Evolutionary conservation across 2,113 vertebrate genomes (phyloP), one percentile per base, ranked within the genome.

Genomic region (Pituophis catenifer): DNA sequence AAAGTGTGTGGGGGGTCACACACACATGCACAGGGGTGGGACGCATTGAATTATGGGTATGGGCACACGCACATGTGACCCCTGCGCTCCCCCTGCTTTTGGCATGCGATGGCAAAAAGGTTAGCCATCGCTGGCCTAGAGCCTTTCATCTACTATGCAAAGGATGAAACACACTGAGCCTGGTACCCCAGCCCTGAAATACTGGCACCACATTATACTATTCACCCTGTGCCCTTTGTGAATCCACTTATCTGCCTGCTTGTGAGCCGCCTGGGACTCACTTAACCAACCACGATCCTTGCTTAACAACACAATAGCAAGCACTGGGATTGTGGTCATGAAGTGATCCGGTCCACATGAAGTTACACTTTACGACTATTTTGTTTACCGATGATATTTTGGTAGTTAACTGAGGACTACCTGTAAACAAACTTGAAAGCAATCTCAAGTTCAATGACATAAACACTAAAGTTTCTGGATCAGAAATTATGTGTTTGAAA

Each of bases 361-460:
- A 7, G 2, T 75, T 15, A 8, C 2, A 5, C 13, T 12, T 65
- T 75, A 75, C 2, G 0, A 17, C 13, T 6, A 7, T 12, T 0
- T 70, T 70, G 29, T 12, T 70, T 70, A 70, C 5, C 0, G 0
- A 70, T 15, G 4, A 70, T 13, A 33, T 33, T 33, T 5, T 33
- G n/a, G n/a, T 75, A 6, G 2, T 33, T 75, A 75, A 75, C 65
- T 1, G 6, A 33, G 65, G n/a, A 33, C 13, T 75, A 75, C 5
- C 2, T 17, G 65, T 75, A 75, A 75, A 33, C 65, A 75, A 87
- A 26, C 48, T 50, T 29, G 48, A 12, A 87, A 87, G 44, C 23
- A 87, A 87, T 52, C 1, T 87, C 1, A 12, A 21, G 23, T 12
- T 87, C 21, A 87, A 13, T 29, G 10, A 86, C 48, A 50, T 5